Base-by-base conservation (phyloP, 1,140 invertebrate genomes). In the Pogonus chalceus region DNA sequence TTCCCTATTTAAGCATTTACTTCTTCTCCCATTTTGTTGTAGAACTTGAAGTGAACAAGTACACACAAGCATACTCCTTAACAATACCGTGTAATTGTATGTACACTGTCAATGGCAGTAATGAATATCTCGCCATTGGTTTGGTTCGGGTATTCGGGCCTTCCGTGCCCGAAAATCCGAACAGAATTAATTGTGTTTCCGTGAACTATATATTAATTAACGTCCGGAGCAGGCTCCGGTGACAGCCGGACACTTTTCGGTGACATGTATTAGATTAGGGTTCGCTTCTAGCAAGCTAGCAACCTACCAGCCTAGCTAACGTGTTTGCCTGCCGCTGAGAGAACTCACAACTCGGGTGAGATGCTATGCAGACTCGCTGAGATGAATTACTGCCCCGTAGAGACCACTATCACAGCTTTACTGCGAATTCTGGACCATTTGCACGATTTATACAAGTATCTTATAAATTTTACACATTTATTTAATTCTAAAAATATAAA, bases 141-240 rank as follows among this genome's bases (percentile, higher is more conserved):
- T n/a, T n/a, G n/a, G n/a, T n/a, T n/a, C n/a, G n/a, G n/a, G n/a
- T n/a, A n/a, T n/a, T n/a, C 37, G 37, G 37, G 37, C 37, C 37
- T 43, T 7, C 37, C 37, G 7, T 43, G 37, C 37, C 37, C 37
- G 37, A 43, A 43, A 43, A 43, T 43, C 37, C 37, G 37, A 43
- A 43, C 37, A 43, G 37, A 43, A 43, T 43, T 43, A 43, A 43
- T 43, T 43, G 37, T 43, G 37, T 43, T 43, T 43, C 37, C 37
- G 37, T 16, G 37, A 43, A 43, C 37, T 43, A 43, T 43, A 43
- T 43, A 43, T 43, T 43, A 43, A 43, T 43, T 43, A 43, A 43
- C 37, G 37, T 43, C 37, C 37, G 37, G 7, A 43, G 9, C 37
- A 43, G 37, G 37, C 37, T 43, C 7, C 37, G 37, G 37, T 16